Conservation (phyloP, 2,888 invertebrate genomes). For the Protonemura montana region DNA sequence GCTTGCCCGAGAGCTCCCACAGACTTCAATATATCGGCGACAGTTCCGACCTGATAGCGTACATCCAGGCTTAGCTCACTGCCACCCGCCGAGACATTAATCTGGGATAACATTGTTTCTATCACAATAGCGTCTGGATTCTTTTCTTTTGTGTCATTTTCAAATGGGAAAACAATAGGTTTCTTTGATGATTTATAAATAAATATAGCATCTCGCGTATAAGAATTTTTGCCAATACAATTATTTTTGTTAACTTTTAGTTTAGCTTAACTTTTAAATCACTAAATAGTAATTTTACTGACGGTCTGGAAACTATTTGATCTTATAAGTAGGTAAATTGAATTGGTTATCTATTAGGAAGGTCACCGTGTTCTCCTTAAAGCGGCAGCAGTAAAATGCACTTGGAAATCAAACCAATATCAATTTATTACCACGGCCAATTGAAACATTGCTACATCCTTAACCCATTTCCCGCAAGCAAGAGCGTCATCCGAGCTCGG, state of each 20-base stretch:
- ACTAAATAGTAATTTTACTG: background rate
- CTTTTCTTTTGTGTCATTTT: background rate
- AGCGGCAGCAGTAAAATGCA: background rate
- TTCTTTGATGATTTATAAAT: background rate
- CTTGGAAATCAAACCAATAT: background rate
- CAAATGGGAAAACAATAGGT: background rate
- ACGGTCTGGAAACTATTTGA: background rate
- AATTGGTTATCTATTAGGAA: background rate
- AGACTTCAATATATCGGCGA: background rate
- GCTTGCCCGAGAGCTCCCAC: background rate
- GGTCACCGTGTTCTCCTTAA: background rate
- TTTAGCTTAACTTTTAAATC: background rate
- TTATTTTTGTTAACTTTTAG: background rate
- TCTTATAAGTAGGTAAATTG: background rate
- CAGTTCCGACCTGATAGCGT: background rate
- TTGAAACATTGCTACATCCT: background rate
- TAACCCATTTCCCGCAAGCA: background rate
- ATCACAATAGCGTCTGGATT: background rate
- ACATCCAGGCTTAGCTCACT: background rate
- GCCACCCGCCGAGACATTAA: background rate
- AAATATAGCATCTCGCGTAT: background rate
- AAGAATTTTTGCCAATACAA: background rate
- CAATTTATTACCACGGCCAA: background rate
- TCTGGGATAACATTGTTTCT: constrained; percentile 12
- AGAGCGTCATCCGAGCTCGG: background rate